Conservation (phyloP, 2,797 vertebrate species). For the Crenuchus spilurus region DNA sequence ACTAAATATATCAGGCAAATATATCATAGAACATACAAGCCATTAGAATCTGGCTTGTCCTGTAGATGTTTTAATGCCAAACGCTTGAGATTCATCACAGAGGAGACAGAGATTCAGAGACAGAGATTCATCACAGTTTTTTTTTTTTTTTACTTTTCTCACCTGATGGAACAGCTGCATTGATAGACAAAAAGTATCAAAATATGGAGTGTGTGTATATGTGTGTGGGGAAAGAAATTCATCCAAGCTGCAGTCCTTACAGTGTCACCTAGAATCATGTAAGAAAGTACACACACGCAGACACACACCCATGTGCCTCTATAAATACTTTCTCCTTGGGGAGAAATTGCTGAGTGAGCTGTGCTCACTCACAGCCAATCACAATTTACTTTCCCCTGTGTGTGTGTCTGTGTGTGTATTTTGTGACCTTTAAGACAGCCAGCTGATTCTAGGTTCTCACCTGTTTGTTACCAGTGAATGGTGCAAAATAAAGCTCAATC, state of each 20-base stretch:
- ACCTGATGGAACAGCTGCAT: too few species aligned
- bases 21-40: too few species aligned
- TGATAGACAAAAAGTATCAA: too few species aligned
- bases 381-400: background rate
- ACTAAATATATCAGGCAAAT: too few species aligned
- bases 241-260: background rate
- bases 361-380: constrained; percentile 7
- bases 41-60: too few species aligned
- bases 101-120: too few species aligned
- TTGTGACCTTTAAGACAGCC: constrained; percentile 60
- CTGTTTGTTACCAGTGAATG: background rate
- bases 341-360: constrained; percentile 12
- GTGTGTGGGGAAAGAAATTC: constrained; percentile 1
- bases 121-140: too few species aligned
- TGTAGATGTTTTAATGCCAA: too few species aligned
- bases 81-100: too few species aligned
- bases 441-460: background rate
- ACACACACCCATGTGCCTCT: background rate
- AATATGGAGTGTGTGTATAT: background rate
- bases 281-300: background rate
- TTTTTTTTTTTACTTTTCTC: too few species aligned
- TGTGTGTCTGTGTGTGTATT: constrained; percentile 40
- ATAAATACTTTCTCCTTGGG: background rate
- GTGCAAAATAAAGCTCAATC: background rate
- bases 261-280: constrained; percentile 1